Percentiles rank a stretch among this genome's conserved stretches.
These are phyloP conservation scores for Cosmorhoe ocellata DNA, from an alignment of 2,888 invertebrate species.

Conservation along the genomic window DNA sequence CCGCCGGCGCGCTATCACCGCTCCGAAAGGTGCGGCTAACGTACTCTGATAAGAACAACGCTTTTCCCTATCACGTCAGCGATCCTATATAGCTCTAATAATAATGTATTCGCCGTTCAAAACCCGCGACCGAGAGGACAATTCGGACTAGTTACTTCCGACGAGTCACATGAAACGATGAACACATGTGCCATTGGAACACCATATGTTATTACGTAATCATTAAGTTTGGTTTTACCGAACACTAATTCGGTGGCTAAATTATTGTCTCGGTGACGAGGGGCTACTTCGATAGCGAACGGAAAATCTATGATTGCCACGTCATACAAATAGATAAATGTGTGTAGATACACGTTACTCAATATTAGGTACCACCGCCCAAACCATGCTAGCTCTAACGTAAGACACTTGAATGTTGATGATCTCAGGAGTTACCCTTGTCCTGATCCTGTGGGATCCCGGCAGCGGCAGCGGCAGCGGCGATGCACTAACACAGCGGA, in stretches of 20 bases:
- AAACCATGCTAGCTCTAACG: not conserved
- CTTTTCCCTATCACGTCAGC: constrained; percentile 75
- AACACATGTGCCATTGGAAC: constrained; percentile 67
- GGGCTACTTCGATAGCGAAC: too few species aligned
- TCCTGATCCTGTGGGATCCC: constrained; percentile 30
- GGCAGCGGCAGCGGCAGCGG: constrained; percentile 35
- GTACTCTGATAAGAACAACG: constrained; percentile 75
- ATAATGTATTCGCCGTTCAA: constrained; percentile 54
- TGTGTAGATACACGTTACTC: too few species aligned
- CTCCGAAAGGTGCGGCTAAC: constrained; percentile 77
- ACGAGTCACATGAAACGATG: constrained; percentile 49
- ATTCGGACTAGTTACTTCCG: constrained; percentile 40
- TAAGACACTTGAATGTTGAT: constrained; percentile 15
- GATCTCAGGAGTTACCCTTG: constrained; percentile 28
- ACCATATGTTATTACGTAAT: constrained; percentile 76
- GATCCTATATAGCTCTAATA: constrained; percentile 58
- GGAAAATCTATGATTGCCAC: too few species aligned
- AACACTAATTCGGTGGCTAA: constrained; percentile 45
- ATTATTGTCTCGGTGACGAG: constrained; percentile 27
- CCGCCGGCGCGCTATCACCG: constrained; percentile 70
- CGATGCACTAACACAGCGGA: constrained; percentile 45
- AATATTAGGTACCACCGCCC: too few species aligned
- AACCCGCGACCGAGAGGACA: constrained; percentile 50
- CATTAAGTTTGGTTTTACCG: constrained; percentile 45
- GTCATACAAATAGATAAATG: too few species aligned